Evolutionary conservation across 2,113 vertebrate species (phyloP).

Genomic region (Ascaphus truei): DNA sequence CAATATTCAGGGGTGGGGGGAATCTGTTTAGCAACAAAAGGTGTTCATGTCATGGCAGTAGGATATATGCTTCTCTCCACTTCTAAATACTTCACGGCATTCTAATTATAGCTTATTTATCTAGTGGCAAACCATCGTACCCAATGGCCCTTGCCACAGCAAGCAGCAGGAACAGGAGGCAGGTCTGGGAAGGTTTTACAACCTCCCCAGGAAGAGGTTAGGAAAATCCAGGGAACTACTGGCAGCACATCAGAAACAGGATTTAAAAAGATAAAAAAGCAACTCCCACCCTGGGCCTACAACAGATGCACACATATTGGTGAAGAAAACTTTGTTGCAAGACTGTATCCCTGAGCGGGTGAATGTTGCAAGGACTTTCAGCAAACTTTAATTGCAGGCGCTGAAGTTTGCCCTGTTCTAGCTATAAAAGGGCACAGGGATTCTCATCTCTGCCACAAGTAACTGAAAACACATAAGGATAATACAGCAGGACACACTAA

Average conservation of each 20-base stretch:
- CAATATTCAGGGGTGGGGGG: not conserved
- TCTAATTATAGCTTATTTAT: conserved; percentile 54
- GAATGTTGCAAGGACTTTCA: conserved; percentile 34
- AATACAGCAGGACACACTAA: conserved; percentile 74
- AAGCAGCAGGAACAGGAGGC: not conserved
- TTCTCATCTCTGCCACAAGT: conserved; percentile 64
- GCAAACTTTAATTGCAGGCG: conserved; percentile 44
- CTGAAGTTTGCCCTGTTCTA: conserved; percentile 38
- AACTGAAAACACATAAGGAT: conserved; percentile 56
- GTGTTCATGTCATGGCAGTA: not conserved
- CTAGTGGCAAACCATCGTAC: conserved; percentile 40
- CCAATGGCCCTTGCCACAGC: conserved; percentile 3
- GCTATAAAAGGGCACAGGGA: conserved; percentile 42
- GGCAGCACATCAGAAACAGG: not conserved
- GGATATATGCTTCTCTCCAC: conserved; percentile 52
- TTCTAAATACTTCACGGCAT: conserved; percentile 52
- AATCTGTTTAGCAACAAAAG: not conserved
- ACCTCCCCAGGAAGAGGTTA: conserved; percentile 5
- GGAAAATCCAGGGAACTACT: not conserved
- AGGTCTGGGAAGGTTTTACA: conserved; percentile 7
- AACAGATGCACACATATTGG: not conserved
- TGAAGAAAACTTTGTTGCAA: conserved; percentile 4
- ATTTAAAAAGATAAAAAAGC: not conserved
- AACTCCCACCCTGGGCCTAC: not conserved
- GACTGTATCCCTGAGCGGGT: too few species aligned